phyloP scores from a whole-genome alignment of 2,888 invertebrate species.

The Caenorhabditis imperialis region DNA sequence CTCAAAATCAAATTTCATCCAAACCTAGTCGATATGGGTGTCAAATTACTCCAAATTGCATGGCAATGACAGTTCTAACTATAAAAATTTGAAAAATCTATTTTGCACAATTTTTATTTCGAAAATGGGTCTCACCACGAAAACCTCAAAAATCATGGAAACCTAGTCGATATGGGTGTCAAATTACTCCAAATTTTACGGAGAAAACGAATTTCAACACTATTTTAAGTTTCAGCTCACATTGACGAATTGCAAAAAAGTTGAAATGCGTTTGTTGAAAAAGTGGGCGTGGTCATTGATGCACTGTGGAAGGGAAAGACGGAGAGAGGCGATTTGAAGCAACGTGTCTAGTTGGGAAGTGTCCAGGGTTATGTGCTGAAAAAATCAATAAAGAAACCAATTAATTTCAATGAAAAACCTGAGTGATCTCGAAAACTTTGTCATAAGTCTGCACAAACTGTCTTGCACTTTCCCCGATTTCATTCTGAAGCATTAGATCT shows the following conservation, averaged over 20 bases:
- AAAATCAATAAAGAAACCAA: neutral
- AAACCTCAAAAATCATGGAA: no score
- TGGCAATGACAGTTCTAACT: no score
- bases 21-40: no score
- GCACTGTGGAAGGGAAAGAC: conserved; percentile 57
- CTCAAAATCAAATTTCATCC: no score
- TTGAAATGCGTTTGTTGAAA: conserved; percentile 58
- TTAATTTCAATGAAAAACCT: conserved; percentile 51
- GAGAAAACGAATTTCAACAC: neutral
- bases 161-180: no score
- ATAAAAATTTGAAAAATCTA: no score
- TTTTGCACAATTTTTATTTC: no score
- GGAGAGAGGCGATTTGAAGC: conserved; percentile 55
- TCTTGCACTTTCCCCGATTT: conserved; percentile 58
- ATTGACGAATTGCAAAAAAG: conserved; percentile 63
- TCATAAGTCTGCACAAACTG: conserved; percentile 67
- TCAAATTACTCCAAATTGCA: no score
- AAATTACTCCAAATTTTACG: conserved; percentile 6
- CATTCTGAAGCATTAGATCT: conserved; percentile 60
- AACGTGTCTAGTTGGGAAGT: conserved; percentile 60
- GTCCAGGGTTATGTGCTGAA: conserved; percentile 60
- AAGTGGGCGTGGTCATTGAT: conserved; percentile 63
- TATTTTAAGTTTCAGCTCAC: no score
- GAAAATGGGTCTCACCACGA: no score
- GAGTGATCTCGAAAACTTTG: conserved; percentile 67